Evolutionary conservation across 2,113 vertebrate species (phyloP).

Genomic region (Pristiophorus japonicus): DNA sequence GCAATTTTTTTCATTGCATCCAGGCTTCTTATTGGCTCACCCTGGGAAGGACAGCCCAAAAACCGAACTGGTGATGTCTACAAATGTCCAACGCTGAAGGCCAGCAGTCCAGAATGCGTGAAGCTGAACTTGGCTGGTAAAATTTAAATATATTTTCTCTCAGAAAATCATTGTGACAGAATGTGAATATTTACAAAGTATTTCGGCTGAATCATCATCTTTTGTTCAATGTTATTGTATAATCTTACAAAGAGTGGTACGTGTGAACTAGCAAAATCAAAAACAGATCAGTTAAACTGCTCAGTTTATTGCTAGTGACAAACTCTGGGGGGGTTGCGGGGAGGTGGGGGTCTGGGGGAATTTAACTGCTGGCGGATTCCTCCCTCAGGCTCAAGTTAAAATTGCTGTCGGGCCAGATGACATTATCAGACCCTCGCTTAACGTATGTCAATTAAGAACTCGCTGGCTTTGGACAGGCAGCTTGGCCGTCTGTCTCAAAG

Average conservation of each 20-base stretch:
- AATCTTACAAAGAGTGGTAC: not conserved
- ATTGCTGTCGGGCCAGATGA: not conserved
- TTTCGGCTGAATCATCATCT: not conserved
- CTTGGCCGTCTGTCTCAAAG: not conserved
- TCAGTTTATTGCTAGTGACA: not conserved
- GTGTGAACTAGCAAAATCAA: not conserved
- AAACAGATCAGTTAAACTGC: not conserved
- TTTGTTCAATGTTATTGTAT: not conserved
- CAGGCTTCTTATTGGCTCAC: constrained; percentile 94
- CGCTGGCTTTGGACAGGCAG: not conserved
- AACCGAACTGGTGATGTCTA: constrained; percentile 89
- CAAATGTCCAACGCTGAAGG: constrained; percentile 76
- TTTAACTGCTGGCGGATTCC: not conserved
- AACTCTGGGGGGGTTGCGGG: not conserved
- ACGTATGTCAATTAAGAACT: no score
- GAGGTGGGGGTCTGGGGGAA: not conserved
- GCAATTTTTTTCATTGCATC: constrained; percentile 42
- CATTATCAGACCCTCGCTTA: not conserved
- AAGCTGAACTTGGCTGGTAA: constrained; percentile 83
- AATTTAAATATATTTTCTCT: constrained; percentile 37
- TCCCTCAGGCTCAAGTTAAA: not conserved
- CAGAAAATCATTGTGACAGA: not conserved
- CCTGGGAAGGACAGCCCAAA: constrained; percentile 77
- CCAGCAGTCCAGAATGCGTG: constrained; percentile 56
- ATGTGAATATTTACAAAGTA: not conserved